Percentiles rank a stretch among this genome's conserved stretches.
Conservation (phyloP, 2,113 vertebrate species). For the Progne subis region DNA sequence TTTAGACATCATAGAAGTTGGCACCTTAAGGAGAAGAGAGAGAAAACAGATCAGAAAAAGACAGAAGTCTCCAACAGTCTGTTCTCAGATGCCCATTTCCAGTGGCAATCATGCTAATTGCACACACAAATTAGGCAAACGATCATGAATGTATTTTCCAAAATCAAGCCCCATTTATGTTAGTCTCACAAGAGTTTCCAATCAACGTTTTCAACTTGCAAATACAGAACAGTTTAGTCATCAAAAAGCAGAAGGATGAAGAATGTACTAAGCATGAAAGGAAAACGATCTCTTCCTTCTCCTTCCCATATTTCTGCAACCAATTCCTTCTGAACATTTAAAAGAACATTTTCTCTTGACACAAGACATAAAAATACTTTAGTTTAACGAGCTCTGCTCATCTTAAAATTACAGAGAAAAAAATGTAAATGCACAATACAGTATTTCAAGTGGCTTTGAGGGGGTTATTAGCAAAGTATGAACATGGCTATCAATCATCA, state of each 20-base stretch:
- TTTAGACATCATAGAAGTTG: neutral
- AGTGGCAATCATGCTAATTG: slow-evolving; percentile 55
- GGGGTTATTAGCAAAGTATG: neutral
- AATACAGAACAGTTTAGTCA: slow-evolving; percentile 55
- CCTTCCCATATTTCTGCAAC: neutral
- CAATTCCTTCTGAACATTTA: neutral
- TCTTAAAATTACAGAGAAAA: slow-evolving; percentile 24
- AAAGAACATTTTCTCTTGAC: neutral
- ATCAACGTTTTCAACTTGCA: slow-evolving; percentile 54
- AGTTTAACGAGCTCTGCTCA: neutral
- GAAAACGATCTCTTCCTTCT: neutral
- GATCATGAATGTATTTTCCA: slow-evolving; percentile 41
- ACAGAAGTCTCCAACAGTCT: neutral
- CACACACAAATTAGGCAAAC: slow-evolving; percentile 34
- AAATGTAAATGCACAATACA: neutral
- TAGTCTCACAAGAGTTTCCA: slow-evolving; percentile 25
- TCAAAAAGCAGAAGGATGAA: slow-evolving; percentile 35
- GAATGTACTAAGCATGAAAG: neutral
- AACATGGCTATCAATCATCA: neutral
- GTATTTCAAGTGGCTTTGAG: neutral
- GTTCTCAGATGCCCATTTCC: slow-evolving; percentile 40
- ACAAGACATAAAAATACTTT: neutral
- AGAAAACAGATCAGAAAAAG: neutral
- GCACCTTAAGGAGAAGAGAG: neutral
- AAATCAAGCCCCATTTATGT: slow-evolving; percentile 69